Conservation (phyloP, 2,888 invertebrate species). For the Sinelater perroti region DNA sequence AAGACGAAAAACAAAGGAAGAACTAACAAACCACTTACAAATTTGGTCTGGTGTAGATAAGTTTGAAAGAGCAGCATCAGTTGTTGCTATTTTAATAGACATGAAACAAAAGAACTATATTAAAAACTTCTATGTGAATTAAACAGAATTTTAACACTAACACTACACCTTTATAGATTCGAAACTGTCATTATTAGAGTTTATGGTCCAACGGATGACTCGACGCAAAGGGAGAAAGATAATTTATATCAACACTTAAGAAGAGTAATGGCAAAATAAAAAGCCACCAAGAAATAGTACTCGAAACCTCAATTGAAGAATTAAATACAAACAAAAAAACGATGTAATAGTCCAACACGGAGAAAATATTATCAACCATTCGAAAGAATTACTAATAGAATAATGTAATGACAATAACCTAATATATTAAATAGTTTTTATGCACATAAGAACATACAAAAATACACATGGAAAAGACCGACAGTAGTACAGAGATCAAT, state of each 20-base stretch:
- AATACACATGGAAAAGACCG: conserved; percentile 1
- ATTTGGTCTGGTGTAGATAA: conserved; percentile 37
- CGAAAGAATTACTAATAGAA: too few species aligned
- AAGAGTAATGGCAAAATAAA: background rate
- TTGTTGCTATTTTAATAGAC: conserved; percentile 21
- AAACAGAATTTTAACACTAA: too few species aligned
- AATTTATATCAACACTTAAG: too few species aligned
- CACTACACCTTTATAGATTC: too few species aligned
- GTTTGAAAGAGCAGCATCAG: conserved; percentile 20
- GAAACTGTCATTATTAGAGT: too few species aligned
- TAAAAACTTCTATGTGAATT: conserved; percentile 26
- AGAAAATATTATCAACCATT: too few species aligned
- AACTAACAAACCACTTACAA: conserved; percentile 26
- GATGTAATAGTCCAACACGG: too few species aligned
- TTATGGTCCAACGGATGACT: too few species aligned
- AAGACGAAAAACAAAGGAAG: conserved; percentile 30
- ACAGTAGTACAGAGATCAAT: conserved; percentile 3
- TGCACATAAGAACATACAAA: too few species aligned
- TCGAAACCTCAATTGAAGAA: too few species aligned
- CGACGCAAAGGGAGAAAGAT: too few species aligned
- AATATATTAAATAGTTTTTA: conserved; percentile 5
- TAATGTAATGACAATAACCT: conserved; percentile 3
- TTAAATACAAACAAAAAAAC: too few species aligned
- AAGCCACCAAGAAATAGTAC: background rate
- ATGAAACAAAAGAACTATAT: conserved; percentile 19